Base-by-base conservation (phyloP, 1,140 invertebrate species). In the Heliothis subflexa region DNA sequence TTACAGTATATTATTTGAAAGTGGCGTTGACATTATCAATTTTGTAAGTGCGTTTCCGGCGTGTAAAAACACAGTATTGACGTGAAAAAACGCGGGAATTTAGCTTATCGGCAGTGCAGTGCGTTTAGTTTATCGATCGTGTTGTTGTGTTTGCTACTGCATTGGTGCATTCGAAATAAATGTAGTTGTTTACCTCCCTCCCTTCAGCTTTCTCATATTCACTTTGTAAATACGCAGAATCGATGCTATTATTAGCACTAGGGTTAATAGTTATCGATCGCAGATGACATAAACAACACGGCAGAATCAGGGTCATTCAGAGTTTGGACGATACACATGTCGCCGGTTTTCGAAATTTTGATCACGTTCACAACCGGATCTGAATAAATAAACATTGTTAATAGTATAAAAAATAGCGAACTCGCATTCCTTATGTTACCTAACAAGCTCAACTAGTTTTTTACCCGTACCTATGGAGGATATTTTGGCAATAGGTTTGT, bases 81-180 rank as follows among this genome's bases (percentile, higher is more conserved):
- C 79, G 76, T 55, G 76, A 83, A 88, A 90, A 89, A 91, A 88
- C 84, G 88, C 89, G 90, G 85, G 87, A 88, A 91, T 81, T 79
- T 84, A 64, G 47, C 59, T 59, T 85, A 78, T 78, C 74, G 25
- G 49, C 59, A 79, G 71, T 84, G 82, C 78, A 84, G 82, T 78
- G 85, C 82, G 82, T 88, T 86, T 78, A 59, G 83, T 86, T 83
- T 92, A 92, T 92, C 84, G 90, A 92, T 92, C 90, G 89, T 79
- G 79, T 70, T 77, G 74, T 77, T 83, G 40, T 72, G 62, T 81
- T 75, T 82, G 80, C 81, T 74, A 61, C 86, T 88, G 89, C 87
- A 89, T 81, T 86, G 84, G 88, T 88, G 87, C 85, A 87, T 78
- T 80, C 85, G 73, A 85, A 84, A 87, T 88, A 86, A 81, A 82